Conservation (phyloP, 2,797 vertebrate genomes). For the Carapus acus region DNA sequence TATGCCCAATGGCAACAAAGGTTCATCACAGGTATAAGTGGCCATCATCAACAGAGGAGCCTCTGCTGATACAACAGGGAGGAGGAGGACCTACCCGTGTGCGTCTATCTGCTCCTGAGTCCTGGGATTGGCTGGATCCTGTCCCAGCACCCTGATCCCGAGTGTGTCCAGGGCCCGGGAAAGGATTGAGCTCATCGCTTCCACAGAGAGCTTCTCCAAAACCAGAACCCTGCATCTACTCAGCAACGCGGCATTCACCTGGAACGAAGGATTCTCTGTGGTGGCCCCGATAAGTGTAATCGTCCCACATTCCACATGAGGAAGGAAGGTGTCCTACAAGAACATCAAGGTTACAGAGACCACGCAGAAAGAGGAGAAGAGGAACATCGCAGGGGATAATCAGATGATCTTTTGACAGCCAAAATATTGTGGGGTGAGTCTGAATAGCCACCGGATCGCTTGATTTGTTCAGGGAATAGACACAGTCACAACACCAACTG, state of each 20-base stretch:
- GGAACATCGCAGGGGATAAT: conserved; percentile 47
- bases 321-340: conserved; percentile 93
- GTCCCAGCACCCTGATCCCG: conserved; percentile 75
- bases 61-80: neutral
- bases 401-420: conserved; percentile 51
- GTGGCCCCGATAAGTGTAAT: conserved; percentile 94
- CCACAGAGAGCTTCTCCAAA: conserved; percentile 87
- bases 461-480: neutral
- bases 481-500: neutral
- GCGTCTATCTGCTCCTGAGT: conserved; percentile 56
- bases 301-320: conserved; percentile 93
- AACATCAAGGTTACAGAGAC: conserved; percentile 14
- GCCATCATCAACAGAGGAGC: conserved; percentile 2
- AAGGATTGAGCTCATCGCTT: conserved; percentile 87
- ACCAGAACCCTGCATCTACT: conserved; percentile 94
- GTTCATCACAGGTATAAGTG: conserved; percentile 8
- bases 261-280: conserved; percentile 97
- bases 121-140: conserved; percentile 47
- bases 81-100: conserved; percentile 75
- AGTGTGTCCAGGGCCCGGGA: conserved; percentile 78
- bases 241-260: conserved; percentile 90
- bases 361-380: conserved; percentile 32
- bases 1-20: conserved; percentile 2
- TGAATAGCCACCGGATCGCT: neutral
- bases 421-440: conserved; percentile 66